Conservation (phyloP, 2,797 vertebrate genomes). For the Acropternis orthonyx region DNA sequence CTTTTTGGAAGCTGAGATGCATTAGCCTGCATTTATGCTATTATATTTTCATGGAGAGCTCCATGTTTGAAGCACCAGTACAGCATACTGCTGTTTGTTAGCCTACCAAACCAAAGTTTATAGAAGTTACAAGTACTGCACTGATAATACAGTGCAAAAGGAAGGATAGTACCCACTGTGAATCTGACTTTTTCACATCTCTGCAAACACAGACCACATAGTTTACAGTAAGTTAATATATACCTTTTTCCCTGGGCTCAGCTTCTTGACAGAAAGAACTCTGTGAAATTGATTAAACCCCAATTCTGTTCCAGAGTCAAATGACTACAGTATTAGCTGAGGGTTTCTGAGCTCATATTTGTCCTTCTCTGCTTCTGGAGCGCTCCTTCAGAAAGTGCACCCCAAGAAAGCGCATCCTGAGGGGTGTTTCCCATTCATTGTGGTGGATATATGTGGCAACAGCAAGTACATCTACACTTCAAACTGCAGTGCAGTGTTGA, state of each 20-base stretch:
- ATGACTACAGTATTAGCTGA: neutral
- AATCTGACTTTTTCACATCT: neutral
- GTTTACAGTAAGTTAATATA: neutral
- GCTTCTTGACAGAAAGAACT: neutral
- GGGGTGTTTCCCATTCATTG: neutral
- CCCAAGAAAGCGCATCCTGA: neutral
- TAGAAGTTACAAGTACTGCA: neutral
- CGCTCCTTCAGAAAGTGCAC: neutral
- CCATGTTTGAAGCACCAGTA: neutral
- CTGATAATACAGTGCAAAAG: neutral
- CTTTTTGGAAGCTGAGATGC: neutral
- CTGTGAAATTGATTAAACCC: slow-evolving; percentile 1
- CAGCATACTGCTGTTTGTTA: neutral
- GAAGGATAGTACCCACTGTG: neutral
- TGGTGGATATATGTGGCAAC: neutral
- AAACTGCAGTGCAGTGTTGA: neutral
- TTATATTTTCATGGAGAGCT: neutral
- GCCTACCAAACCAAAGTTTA: neutral
- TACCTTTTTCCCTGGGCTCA: neutral
- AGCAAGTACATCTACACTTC: neutral
- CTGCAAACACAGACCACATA: neutral
- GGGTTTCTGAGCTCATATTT: neutral
- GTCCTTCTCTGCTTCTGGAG: neutral
- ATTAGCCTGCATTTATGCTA: neutral
- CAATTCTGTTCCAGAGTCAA: neutral